These are phyloP conservation scores for Morpho deidamia DNA, from an alignment of 2,888 invertebrate genomes.

Conservation along the genomic window DNA sequence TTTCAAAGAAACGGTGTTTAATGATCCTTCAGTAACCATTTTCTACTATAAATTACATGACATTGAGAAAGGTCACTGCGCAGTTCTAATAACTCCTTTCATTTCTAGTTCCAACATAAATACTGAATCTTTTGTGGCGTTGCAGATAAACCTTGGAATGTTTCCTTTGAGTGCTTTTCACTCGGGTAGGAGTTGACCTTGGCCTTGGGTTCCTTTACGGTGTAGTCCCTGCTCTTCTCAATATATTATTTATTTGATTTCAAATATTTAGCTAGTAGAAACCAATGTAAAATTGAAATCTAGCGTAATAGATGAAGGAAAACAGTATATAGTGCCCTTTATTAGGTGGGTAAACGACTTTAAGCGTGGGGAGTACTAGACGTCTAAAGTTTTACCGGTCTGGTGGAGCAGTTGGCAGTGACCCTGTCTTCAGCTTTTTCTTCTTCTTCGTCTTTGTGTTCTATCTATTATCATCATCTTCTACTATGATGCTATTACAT, in stretches of 20 bases:
- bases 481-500: too few species aligned
- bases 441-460: too few species aligned
- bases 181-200: conserved; percentile 39
- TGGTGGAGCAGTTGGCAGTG: too few species aligned
- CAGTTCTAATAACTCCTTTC: conserved; percentile 22
- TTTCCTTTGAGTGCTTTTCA: conserved; percentile 46
- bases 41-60: conserved; percentile 1
- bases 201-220: conserved; percentile 34
- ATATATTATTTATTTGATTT: background rate
- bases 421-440: too few species aligned
- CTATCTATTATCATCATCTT: too few species aligned
- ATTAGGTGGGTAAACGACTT: too few species aligned
- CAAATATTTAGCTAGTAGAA: too few species aligned
- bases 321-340: too few species aligned
- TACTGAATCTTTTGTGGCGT: conserved; percentile 35
- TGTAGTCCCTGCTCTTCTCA: background rate
- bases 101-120: conserved; percentile 30
- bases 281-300: too few species aligned
- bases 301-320: too few species aligned
- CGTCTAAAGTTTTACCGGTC: too few species aligned
- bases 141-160: conserved; percentile 53
- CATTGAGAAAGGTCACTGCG: conserved; percentile 11
- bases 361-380: too few species aligned
- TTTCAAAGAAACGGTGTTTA: background rate
- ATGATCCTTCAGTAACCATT: background rate